These are phyloP conservation scores for Diadophis punctatus DNA, from an alignment of 2,113 vertebrate genomes.

Conservation along the genomic window DNA sequence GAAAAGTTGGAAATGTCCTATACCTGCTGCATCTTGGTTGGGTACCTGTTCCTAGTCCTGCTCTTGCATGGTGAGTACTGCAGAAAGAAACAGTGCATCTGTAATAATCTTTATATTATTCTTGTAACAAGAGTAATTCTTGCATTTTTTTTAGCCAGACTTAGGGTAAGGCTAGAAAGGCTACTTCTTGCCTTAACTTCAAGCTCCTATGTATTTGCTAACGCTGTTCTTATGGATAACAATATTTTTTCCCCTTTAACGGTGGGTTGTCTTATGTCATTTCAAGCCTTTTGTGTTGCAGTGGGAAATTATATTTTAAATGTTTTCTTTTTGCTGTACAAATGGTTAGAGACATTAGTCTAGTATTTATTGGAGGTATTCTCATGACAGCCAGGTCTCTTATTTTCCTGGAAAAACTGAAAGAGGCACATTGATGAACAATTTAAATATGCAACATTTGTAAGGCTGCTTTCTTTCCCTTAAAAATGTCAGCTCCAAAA, in stretches of 20 bases:
- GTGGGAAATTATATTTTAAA: not conserved
- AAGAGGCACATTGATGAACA: not conserved
- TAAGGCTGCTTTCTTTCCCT: not conserved
- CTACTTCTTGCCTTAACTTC: not conserved
- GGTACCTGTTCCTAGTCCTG: slow-evolving; percentile 69
- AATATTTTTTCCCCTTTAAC: not conserved
- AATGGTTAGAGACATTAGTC: not conserved
- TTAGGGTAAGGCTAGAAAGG: not conserved
- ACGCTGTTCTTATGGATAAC: not conserved
- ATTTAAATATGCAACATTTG: not conserved
- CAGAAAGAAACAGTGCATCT: not conserved
- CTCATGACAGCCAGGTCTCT: not conserved
- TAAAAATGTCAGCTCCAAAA: not conserved
- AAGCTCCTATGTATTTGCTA: not conserved
- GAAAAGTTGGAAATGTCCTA: slow-evolving; percentile 61
- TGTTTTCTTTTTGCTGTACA: not conserved
- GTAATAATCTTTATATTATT: not conserved
- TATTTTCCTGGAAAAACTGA: not conserved
- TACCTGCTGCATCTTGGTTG: slow-evolving; percentile 47
- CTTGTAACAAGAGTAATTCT: not conserved
- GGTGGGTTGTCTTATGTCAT: not conserved
- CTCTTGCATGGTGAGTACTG: slow-evolving; percentile 69
- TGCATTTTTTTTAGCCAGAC: not conserved
- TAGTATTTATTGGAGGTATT: not conserved
- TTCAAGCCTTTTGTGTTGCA: not conserved